These are phyloP conservation scores for Vultur gryphus DNA, from an alignment of 2,797 vertebrate genomes.

Conservation along the genomic window DNA sequence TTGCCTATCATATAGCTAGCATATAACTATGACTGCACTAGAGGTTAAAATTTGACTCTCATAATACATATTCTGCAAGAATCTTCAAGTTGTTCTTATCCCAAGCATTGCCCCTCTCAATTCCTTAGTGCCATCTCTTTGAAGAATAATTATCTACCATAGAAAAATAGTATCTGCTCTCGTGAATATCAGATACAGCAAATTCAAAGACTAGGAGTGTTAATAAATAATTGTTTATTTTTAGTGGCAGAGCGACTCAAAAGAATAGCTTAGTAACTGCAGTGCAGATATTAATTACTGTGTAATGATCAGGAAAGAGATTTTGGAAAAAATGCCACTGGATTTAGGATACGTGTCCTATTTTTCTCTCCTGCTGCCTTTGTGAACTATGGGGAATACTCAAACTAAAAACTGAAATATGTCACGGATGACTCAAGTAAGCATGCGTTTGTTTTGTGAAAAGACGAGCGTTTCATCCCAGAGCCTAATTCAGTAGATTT, in stretches of 20 bases:
- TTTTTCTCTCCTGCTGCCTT: not conserved
- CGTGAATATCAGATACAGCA: not conserved
- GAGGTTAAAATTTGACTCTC: not conserved
- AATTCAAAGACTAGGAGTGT: not conserved
- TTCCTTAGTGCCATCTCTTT: not conserved
- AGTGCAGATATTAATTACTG: not conserved
- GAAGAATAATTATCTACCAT: conserved; percentile 12
- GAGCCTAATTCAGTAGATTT: conserved; percentile 72
- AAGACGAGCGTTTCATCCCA: conserved; percentile 60
- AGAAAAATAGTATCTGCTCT: not conserved
- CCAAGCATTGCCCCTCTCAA: not conserved
- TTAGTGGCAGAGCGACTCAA: not conserved
- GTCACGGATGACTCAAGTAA: conserved; percentile 6
- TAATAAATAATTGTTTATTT: not conserved
- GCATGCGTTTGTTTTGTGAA: conserved; percentile 52
- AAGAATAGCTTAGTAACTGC: not conserved
- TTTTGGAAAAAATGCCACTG: not conserved
- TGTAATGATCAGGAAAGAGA: not conserved
- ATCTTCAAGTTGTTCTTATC: not conserved
- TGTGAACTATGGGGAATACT: not conserved
- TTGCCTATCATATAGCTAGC: not conserved
- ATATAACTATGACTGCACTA: not conserved
- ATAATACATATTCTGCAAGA: not conserved
- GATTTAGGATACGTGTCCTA: not conserved
- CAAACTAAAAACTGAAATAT: conserved; percentile 24